These are phyloP conservation scores for Thumatha senex DNA, from an alignment of 2,888 invertebrate genomes.

Conservation along the genomic window DNA sequence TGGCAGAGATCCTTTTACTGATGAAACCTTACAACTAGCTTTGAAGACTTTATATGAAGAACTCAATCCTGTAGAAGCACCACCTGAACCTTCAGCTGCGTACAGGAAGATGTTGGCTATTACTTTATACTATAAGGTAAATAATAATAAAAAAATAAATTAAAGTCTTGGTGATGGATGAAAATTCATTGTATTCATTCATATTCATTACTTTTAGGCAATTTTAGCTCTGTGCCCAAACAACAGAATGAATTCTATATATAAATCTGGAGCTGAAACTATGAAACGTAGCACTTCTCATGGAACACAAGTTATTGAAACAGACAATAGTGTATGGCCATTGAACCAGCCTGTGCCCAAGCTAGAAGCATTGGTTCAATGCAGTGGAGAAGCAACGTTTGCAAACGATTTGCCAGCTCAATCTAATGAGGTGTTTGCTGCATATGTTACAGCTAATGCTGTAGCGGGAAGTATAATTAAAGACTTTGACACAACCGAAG, in stretches of 20 bases:
- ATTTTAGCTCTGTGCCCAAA: constrained; percentile 45
- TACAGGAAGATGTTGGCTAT: constrained; percentile 85
- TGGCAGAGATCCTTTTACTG: constrained; percentile 67
- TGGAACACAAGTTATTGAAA: constrained; percentile 85
- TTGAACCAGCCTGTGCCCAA: constrained; percentile 87
- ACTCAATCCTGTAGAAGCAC: constrained; percentile 47
- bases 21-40: constrained; percentile 65
- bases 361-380: constrained; percentile 83
- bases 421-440: constrained; percentile 86
- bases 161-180: no score
- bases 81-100: constrained; percentile 81
- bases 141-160: background rate
- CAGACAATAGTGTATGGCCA: constrained; percentile 85
- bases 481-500: constrained; percentile 83
- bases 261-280: constrained; percentile 37
- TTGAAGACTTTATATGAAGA: constrained; percentile 50
- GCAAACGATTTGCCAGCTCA: constrained; percentile 85
- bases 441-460: constrained; percentile 81
- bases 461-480: constrained; percentile 79
- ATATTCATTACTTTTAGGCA: constrained; percentile 29
- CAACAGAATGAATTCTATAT: constrained; percentile 29
- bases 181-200: no score
- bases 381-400: constrained; percentile 87
- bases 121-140: constrained; percentile 84
- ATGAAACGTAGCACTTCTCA: constrained; percentile 61